Evolutionary conservation across 2,888 invertebrate species (phyloP).

Genomic region (Aphidius colemani): DNA sequence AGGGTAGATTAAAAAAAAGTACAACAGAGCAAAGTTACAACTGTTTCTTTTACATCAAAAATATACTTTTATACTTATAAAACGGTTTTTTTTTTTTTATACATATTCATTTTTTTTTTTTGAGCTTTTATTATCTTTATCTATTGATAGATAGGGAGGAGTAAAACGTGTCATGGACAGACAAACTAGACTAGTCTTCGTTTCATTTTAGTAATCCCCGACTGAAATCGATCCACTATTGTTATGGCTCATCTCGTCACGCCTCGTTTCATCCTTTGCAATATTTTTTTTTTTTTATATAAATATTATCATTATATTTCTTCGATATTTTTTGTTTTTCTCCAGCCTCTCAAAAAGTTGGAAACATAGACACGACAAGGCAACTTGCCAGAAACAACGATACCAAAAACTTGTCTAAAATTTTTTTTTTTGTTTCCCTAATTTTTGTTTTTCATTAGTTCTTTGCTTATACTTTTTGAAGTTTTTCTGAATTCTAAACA

Average conservation of each 20-base stretch:
- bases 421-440: too few relatives aligned
- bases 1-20: neutral
- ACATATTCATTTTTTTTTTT: neutral
- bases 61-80: neutral
- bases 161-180: slow-evolving; percentile 12
- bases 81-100: neutral
- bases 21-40: neutral
- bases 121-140: slow-evolving; percentile 6
- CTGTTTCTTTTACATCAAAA: slow-evolving; percentile 14
- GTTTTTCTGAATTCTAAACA: neutral
- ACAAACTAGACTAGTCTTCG: slow-evolving; percentile 1
- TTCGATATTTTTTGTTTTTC: neutral
- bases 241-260: slow-evolving; percentile 21
- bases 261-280: slow-evolving; percentile 5
- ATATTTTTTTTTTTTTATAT: slow-evolving; percentile 7
- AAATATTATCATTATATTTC: neutral
- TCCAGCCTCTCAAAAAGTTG: slow-evolving; percentile 11
- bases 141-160: too few relatives aligned
- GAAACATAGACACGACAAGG: slow-evolving; percentile 9
- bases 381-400: slow-evolving; percentile 7
- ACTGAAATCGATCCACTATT: slow-evolving; percentile 16
- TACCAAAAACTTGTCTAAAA: neutral
- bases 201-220: too few relatives aligned
- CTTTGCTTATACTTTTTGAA: neutral
- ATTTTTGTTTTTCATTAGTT: too few relatives aligned